Conservation (phyloP, 2,797 vertebrate species). For the Trachurus trachurus region DNA sequence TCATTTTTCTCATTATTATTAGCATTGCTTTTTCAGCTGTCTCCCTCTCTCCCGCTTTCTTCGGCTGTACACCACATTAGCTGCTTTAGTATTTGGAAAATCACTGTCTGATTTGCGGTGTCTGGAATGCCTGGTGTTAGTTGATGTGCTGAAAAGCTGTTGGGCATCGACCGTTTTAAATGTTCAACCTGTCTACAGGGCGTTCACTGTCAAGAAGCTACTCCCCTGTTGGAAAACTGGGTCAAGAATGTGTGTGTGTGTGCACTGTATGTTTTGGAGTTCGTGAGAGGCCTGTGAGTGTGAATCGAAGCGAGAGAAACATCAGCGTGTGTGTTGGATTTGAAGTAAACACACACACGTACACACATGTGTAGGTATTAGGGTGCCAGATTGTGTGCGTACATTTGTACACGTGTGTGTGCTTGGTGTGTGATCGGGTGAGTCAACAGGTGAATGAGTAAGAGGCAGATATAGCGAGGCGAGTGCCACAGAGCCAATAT, state of each 20-base stretch:
- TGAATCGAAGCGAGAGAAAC: constrained; percentile 13
- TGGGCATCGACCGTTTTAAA: constrained; percentile 32
- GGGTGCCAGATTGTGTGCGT: neutral
- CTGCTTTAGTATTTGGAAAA: constrained; percentile 74
- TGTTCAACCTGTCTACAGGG: constrained; percentile 46
- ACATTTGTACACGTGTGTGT: neutral
- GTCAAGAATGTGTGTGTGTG: constrained; percentile 47
- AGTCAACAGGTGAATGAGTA: constrained; percentile 44
- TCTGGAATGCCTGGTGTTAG: constrained; percentile 72
- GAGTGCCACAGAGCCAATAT: constrained; percentile 29
- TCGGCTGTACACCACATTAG: constrained; percentile 62
- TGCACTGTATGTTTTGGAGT: constrained; percentile 35
- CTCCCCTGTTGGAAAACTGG: constrained; percentile 46
- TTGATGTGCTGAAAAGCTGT: constrained; percentile 68
- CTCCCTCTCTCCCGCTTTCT: constrained; percentile 31
- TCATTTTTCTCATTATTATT: constrained; percentile 81
- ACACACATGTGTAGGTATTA: neutral
- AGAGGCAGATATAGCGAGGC: constrained; percentile 37
- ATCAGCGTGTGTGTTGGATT: neutral
- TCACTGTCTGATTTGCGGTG: constrained; percentile 79
- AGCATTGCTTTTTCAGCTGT: constrained; percentile 86
- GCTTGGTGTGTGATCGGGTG: constrained; percentile 13
- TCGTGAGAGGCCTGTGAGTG: constrained; percentile 3
- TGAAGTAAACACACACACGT: neutral
- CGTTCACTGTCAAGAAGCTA: constrained; percentile 48